Percentiles rank a stretch among this genome's conserved stretches.
phyloP scores from a whole-genome alignment of 1,140 invertebrate species.

The Bradynema listronoti region DNA sequence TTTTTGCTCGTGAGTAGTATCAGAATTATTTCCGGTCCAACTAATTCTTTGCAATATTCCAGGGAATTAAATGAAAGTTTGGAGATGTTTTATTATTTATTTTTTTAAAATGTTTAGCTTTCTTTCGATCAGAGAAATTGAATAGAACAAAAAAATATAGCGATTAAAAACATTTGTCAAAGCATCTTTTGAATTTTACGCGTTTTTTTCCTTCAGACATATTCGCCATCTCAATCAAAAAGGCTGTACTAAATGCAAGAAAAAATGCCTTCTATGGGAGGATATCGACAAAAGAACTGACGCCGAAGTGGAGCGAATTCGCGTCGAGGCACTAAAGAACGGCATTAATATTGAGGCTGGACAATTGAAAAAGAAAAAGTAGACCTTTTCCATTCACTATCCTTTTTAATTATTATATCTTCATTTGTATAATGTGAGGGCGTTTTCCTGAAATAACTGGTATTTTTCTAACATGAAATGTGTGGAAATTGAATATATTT shows the following conservation, averaged over 20 bases:
- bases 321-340: constrained; percentile 10
- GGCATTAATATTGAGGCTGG: constrained; percentile 9
- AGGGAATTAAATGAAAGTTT: too few species aligned
- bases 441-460: too few species aligned
- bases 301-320: constrained; percentile 1
- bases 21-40: too few species aligned
- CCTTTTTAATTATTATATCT: too few species aligned
- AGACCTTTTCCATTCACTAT: too few species aligned
- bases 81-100: too few species aligned
- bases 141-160: not conserved
- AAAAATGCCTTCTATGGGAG: constrained; percentile 32
- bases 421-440: too few species aligned
- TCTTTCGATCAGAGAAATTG: not conserved
- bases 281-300: constrained; percentile 1
- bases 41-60: too few species aligned
- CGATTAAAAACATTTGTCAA: not conserved
- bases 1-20: constrained; percentile 61
- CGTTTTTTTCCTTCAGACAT: constrained; percentile 19
- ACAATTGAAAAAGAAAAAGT: too few species aligned
- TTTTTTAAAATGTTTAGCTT: not conserved
- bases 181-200: not conserved
- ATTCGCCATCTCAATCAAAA: constrained; percentile 19
- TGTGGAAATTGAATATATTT: too few species aligned
- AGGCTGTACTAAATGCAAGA: constrained; percentile 21
- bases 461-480: too few species aligned